These are phyloP conservation scores for Heliornis fulica DNA, from an alignment of 2,113 vertebrate species.

Conservation along the genomic window DNA sequence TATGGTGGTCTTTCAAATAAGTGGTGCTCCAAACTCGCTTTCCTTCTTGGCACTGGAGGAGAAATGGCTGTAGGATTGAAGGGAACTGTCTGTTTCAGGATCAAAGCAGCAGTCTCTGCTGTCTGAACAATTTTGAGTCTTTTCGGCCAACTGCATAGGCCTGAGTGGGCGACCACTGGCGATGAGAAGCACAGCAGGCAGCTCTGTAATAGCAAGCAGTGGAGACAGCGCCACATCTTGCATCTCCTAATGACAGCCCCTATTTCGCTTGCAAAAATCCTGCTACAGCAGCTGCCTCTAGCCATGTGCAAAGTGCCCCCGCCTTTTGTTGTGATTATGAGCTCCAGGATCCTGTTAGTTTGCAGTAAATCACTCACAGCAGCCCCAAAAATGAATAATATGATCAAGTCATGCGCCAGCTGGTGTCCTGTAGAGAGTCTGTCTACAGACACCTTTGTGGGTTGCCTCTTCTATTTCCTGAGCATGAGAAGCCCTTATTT, in stretches of 20 bases:
- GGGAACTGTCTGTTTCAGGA: background rate
- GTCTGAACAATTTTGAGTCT: background rate
- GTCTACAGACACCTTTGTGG: constrained; percentile 74
- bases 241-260: background rate
- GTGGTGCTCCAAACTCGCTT: background rate
- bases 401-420: constrained; percentile 24
- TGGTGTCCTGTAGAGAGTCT: constrained; percentile 66
- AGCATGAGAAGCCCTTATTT: constrained; percentile 60
- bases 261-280: background rate
- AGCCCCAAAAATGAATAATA: constrained; percentile 54
- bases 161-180: background rate
- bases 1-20: background rate
- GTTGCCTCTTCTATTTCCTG: constrained; percentile 72
- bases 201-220: background rate
- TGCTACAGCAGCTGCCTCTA: background rate
- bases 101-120: background rate
- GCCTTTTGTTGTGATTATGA: constrained; percentile 12
- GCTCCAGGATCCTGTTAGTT: constrained; percentile 9
- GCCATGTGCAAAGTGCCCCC: background rate
- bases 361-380: constrained; percentile 60
- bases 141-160: background rate
- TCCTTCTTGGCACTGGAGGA: background rate
- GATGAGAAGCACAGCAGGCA: background rate
- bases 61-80: background rate
- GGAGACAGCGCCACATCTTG: background rate